phyloP scores from a whole-genome alignment of 2,888 invertebrate genomes.

The Halictus ligatus region DNA sequence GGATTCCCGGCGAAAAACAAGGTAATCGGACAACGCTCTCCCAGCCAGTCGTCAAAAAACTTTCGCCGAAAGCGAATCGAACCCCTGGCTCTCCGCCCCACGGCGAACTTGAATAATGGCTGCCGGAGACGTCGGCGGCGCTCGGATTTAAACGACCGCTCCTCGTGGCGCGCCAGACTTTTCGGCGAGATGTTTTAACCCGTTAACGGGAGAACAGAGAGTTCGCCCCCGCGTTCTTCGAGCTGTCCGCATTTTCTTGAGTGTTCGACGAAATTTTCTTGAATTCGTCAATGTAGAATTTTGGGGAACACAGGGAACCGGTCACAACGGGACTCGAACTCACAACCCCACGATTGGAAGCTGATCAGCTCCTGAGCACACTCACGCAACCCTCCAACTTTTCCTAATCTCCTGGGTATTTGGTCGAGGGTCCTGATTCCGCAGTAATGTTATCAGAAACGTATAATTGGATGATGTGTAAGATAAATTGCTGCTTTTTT shows the following conservation, averaged over 20 bases:
- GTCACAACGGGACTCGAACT: no score
- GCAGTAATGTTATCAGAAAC: no score
- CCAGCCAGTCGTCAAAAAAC: slow-evolving; percentile 23
- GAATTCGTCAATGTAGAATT: no score
- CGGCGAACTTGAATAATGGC: slow-evolving; percentile 3
- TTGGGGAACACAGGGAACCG: no score
- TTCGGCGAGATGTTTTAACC: background rate
- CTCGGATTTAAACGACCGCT: background rate
- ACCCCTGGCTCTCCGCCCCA: background rate
- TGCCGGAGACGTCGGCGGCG: background rate
- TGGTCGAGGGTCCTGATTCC: no score
- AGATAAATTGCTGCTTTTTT: no score
- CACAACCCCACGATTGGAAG: no score
- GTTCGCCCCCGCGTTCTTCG: background rate
- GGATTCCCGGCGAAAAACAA: slow-evolving; percentile 37
- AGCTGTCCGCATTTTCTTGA: background rate
- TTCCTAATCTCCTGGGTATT: no score
- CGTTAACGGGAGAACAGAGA: background rate
- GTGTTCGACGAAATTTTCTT: no score
- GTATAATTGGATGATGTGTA: no score
- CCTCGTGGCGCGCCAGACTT: background rate
- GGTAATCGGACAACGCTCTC: slow-evolving; percentile 19
- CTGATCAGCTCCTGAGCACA: no score
- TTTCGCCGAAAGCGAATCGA: slow-evolving; percentile 8
- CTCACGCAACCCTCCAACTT: no score